Conservation (phyloP, 1,140 invertebrate species). For the Triops cancriformis region DNA sequence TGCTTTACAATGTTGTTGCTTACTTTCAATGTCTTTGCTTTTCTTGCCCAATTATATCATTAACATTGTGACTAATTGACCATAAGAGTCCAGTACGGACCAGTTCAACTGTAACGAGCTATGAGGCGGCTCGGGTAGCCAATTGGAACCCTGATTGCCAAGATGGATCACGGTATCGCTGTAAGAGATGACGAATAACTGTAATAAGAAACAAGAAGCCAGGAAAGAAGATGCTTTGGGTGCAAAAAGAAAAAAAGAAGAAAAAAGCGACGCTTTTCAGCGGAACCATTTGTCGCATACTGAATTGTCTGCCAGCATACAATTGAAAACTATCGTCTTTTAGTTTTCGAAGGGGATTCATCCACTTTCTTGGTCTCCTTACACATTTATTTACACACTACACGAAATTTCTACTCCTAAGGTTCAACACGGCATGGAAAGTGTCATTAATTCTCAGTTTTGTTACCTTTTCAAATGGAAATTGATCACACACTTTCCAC, state of each 20-base stretch:
- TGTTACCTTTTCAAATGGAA: not conserved
- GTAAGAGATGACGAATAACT: not conserved
- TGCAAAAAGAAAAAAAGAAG: no score
- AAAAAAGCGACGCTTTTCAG: no score
- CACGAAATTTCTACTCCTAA: not conserved
- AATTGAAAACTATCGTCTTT: not conserved
- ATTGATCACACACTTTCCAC: not conserved
- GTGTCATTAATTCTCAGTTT: not conserved
- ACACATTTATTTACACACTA: not conserved
- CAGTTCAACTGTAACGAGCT: not conserved
- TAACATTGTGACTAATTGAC: not conserved
- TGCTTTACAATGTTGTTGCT: no score
- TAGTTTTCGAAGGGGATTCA: not conserved
- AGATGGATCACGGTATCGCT: not conserved
- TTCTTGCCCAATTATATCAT: no score
- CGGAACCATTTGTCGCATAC: no score
- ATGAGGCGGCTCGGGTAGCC: not conserved
- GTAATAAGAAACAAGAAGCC: not conserved
- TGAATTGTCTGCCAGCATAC: not conserved
- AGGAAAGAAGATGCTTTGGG: no score
- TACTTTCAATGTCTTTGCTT: no score
- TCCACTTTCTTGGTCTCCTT: not conserved
- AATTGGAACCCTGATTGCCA: not conserved
- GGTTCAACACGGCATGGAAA: not conserved
- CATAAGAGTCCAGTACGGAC: not conserved